Base-by-base conservation (phyloP, 1,140 invertebrate species). In the Nephotettix cincticeps region DNA sequence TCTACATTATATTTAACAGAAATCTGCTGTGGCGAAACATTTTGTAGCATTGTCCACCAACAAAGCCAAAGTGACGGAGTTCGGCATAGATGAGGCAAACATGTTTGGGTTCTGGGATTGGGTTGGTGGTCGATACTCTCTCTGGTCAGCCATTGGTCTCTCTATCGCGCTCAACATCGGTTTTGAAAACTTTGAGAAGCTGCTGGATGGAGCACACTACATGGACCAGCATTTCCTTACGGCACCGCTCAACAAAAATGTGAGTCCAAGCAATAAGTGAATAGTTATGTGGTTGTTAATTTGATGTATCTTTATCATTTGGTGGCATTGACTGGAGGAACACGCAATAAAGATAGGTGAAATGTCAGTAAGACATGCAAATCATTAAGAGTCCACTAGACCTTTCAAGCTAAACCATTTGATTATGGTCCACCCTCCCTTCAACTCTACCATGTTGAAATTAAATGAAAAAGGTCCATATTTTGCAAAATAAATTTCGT, bases 61-160 rank as follows among this genome's bases (percentile, higher is more conserved):
- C 81, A 89, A 83, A 58, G 84, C 89, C 70, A 97, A 98, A 84
- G 96, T 98, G 0, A 93, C 90, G 30, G 95, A 95, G 69, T 99
- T 99, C 84, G 98, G 98, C 25, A 99, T 99, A 76, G 92, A 98
- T 81, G 88, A 94, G 74, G 90, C 91, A 70, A 99, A 99, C 79
- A 99, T 99, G 95, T 99, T 99, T 86, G 96, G 92, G 58, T 99
- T 99, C 82, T 99, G 98, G 98, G 98, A 99, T 83, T 99, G 97
- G 96, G 98, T 99, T 70, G 98, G 98, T 61, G 98, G 98, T 75
- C 88, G 97, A 79, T 98, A 98, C 81, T 99, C 97, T 0, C 83
- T 99, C 0, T 99, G 97, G 97, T 99, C 97, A 0, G 97, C 98
- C 4, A 99, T 99, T 83, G 97, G 98, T 51, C 83, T 99, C 6